Conservation (phyloP, 2,797 vertebrate genomes). For the Natrix natrix region DNA sequence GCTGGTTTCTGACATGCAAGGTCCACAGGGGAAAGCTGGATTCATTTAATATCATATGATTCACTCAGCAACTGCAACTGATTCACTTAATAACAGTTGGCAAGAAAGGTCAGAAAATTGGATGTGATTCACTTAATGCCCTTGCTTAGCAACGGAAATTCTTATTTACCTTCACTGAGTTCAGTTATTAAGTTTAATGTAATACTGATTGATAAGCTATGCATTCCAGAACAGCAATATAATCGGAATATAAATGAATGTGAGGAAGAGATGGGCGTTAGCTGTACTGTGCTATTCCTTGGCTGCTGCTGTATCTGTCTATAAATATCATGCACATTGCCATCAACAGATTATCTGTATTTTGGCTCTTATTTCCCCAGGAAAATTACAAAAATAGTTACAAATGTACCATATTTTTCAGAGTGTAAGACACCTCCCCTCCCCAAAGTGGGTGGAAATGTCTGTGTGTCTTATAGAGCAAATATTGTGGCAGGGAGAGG, state of each 20-base stretch:
- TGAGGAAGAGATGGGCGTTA: not conserved
- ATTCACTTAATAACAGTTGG: not conserved
- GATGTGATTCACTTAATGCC: not conserved
- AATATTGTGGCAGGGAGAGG: too few species aligned
- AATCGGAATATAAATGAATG: not conserved
- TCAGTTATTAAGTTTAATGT: not conserved
- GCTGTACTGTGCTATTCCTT: not conserved
- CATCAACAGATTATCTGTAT: not conserved
- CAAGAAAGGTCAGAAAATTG: not conserved
- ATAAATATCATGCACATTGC: not conserved
- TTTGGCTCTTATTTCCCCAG: not conserved
- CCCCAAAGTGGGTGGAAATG: too few species aligned
- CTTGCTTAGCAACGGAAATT: not conserved
- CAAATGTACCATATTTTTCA: too few species aligned
- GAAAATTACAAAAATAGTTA: not conserved
- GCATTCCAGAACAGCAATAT: not conserved
- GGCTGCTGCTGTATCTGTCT: not conserved
- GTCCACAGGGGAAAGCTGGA: not conserved
- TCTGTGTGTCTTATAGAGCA: too few species aligned
- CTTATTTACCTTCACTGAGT: not conserved
- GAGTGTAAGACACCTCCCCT: too few species aligned
- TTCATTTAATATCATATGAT: not conserved
- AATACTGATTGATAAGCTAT: not conserved
- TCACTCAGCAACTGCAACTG: not conserved
- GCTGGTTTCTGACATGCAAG: not conserved